phyloP scores from a whole-genome alignment of 2,113 vertebrate genomes.

The Spilogale gracilis region DNA sequence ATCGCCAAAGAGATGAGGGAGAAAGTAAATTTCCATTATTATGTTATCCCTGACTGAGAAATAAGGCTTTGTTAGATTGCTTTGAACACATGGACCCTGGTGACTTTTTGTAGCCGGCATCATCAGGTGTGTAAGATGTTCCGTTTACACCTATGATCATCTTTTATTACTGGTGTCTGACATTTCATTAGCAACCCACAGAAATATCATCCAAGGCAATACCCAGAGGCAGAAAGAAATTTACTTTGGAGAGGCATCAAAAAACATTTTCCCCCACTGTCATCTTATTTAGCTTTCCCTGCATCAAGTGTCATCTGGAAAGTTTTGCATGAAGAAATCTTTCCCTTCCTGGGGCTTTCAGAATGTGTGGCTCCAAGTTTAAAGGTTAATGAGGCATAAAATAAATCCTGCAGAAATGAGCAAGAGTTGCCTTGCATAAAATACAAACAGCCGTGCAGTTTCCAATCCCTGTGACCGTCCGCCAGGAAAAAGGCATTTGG shows the following conservation, averaged over 20 bases:
- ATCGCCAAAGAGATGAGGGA: background rate
- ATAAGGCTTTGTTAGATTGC: background rate
- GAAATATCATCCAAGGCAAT: background rate
- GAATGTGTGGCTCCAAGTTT: conserved; percentile 3
- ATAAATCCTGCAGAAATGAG: conserved; percentile 59
- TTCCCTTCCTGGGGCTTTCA: conserved; percentile 47
- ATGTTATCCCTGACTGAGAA: background rate
- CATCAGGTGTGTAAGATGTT: background rate
- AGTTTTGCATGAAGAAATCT: conserved; percentile 57
- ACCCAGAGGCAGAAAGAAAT: conserved; percentile 46
- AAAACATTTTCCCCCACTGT: background rate
- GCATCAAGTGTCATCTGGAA: conserved; percentile 72
- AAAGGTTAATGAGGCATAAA: conserved; percentile 71
- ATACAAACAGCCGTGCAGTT: background rate
- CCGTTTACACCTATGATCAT: background rate
- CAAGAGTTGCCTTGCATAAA: conserved; percentile 52
- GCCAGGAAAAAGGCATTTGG: rapidly evolving
- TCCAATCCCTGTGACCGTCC: background rate
- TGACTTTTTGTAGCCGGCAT: background rate
- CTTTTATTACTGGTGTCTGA: background rate
- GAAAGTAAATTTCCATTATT: conserved; percentile 3
- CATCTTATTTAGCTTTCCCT: conserved; percentile 54
- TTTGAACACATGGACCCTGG: background rate
- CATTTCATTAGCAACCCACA: background rate
- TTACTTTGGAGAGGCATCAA: conserved; percentile 58